Evolutionary conservation across 1,140 invertebrate species (phyloP).

Genomic region (Drosophila ironensis): DNA sequence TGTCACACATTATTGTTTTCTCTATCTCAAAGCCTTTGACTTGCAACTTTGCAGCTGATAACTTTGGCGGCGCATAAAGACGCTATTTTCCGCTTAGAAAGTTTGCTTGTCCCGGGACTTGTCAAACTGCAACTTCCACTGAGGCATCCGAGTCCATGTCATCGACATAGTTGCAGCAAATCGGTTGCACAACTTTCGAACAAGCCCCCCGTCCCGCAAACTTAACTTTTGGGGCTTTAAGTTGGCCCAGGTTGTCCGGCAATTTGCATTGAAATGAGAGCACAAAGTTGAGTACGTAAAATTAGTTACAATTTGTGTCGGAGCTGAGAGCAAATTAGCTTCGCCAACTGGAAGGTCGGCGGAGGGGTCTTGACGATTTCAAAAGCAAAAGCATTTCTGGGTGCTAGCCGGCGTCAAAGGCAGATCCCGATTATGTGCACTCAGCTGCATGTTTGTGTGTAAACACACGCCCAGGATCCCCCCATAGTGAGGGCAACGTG

Average conservation of each 20-base stretch:
- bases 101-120: conserved; percentile 15
- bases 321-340: conserved; percentile 33
- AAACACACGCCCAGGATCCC: conserved; percentile 14
- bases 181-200: conserved; percentile 42
- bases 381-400: conserved; percentile 31
- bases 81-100: conserved; percentile 34
- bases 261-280: conserved; percentile 46
- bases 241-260: conserved; percentile 32
- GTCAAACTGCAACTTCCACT: conserved; percentile 30
- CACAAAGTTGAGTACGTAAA: conserved; percentile 19
- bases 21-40: too few relatives aligned
- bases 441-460: conserved; percentile 23
- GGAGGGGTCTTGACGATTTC: conserved; percentile 7
- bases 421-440: conserved; percentile 45
- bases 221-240: conserved; percentile 14
- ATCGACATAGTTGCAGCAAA: conserved; percentile 37
- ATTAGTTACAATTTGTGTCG: conserved; percentile 46
- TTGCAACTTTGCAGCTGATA: not conserved
- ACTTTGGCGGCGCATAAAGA: conserved; percentile 5
- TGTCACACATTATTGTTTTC: not conserved
- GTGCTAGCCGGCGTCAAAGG: conserved; percentile 18
- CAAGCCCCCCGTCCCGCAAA: conserved; percentile 6
- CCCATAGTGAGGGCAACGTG: conserved; percentile 32
- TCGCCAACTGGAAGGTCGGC: not conserved
- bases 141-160: conserved; percentile 4